phyloP scores from a whole-genome alignment of 1,140 invertebrate species.

The Campoletis sonorensis region DNA sequence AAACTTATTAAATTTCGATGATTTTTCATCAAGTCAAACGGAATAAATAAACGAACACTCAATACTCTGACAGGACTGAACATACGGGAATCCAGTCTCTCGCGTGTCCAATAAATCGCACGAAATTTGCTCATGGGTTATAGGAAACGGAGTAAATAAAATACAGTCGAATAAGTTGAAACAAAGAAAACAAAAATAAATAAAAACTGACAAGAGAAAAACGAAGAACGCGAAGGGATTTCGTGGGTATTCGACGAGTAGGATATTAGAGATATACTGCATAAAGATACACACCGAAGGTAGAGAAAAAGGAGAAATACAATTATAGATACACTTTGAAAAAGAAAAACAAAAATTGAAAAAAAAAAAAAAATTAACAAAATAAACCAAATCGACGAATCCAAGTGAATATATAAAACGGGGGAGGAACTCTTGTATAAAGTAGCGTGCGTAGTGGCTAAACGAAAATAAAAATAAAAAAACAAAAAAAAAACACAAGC shows the following conservation, averaged over 20 bases:
- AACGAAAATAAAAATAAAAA: slow-evolving; percentile 53
- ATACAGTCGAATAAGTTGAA: slow-evolving; percentile 36
- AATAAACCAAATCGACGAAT: slow-evolving; percentile 26
- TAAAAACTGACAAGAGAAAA: slow-evolving; percentile 8
- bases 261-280: slow-evolving; percentile 21
- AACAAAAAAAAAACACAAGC: slow-evolving; percentile 58
- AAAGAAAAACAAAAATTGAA: slow-evolving; percentile 21
- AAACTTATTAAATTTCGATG: background rate
- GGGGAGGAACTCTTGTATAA: slow-evolving; percentile 55
- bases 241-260: slow-evolving; percentile 19
- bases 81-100: slow-evolving; percentile 21
- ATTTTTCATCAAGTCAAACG: background rate
- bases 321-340: slow-evolving; percentile 12
- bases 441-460: slow-evolving; percentile 61
- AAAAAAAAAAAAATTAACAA: slow-evolving; percentile 37
- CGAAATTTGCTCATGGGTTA: slow-evolving; percentile 63
- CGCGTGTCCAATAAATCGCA: slow-evolving; percentile 63
- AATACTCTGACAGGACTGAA: background rate
- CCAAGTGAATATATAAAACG: slow-evolving; percentile 33
- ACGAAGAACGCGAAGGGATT: slow-evolving; percentile 37
- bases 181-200: slow-evolving; percentile 47
- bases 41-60: background rate
- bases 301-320: slow-evolving; percentile 40
- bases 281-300: slow-evolving; percentile 37
- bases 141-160: slow-evolving; percentile 46